Evolutionary conservation across 2,888 invertebrate genomes (phyloP).

Genomic region (Hipparchia sbordonii): DNA sequence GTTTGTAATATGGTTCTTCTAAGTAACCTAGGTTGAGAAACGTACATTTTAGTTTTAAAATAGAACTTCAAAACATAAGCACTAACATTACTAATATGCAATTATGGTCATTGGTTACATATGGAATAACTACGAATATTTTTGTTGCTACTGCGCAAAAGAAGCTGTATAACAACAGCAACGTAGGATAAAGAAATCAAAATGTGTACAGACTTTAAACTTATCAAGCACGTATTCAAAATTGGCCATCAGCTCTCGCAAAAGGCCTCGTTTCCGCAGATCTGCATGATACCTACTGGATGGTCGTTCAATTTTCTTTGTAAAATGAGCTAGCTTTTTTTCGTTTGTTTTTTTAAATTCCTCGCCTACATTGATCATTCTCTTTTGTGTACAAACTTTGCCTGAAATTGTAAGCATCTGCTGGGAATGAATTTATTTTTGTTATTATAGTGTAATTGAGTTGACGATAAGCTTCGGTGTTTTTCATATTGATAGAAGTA

Average conservation of each 20-base stretch:
- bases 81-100: too few species aligned
- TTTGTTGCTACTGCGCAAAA: too few species aligned
- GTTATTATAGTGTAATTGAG: neutral
- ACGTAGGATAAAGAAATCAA: neutral
- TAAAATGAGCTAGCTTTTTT: slow-evolving; percentile 32
- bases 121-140: too few species aligned
- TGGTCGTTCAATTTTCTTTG: slow-evolving; percentile 39
- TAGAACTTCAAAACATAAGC: too few species aligned
- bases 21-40: too few species aligned
- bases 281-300: slow-evolving; percentile 33
- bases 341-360: slow-evolving; percentile 26
- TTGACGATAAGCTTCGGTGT: neutral
- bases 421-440: neutral
- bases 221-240: neutral
- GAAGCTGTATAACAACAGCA: too few species aligned
- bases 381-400: slow-evolving; percentile 4
- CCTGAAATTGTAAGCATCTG: slow-evolving; percentile 5
- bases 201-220: neutral
- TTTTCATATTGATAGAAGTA: neutral
- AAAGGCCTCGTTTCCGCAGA: slow-evolving; percentile 30
- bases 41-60: too few species aligned
- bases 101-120: too few species aligned
- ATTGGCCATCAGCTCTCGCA: neutral
- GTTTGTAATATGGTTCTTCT: too few species aligned
- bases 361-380: slow-evolving; percentile 5